Conservation (phyloP, 2,888 invertebrate genomes). For the Eupithecia inturbata region DNA sequence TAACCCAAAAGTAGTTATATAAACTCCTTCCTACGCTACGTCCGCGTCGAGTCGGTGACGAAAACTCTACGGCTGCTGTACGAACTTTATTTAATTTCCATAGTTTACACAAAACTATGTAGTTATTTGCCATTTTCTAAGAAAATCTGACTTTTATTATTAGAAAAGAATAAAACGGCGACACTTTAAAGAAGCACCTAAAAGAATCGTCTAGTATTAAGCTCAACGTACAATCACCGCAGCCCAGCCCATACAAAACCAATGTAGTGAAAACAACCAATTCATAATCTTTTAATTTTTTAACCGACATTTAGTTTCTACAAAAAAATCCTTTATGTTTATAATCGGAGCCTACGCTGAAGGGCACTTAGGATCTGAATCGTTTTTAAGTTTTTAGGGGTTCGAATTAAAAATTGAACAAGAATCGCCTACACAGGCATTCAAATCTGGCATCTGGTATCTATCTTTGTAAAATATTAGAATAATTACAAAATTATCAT, state of each 20-base stretch:
- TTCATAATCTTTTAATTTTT: conserved; percentile 53
- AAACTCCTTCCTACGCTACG: not conserved
- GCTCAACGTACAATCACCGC: conserved; percentile 44
- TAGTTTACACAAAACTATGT: conserved; percentile 8
- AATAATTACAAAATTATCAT: not conserved
- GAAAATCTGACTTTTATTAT: conserved; percentile 20
- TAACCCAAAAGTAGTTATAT: not conserved
- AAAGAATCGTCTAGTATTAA: conserved; percentile 70
- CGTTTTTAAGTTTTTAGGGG: conserved; percentile 28
- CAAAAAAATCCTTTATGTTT: conserved; percentile 41
- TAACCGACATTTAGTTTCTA: conserved; percentile 42
- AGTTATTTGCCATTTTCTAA: conserved; percentile 22
- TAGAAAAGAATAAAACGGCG: conserved; percentile 18
- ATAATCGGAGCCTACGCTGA: conserved; percentile 31
- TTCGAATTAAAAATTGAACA: not conserved
- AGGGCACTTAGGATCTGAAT: conserved; percentile 38
- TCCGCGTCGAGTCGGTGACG: no score
- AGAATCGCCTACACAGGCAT: not conserved
- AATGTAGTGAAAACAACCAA: conserved; percentile 61
- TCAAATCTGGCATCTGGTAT: not conserved
- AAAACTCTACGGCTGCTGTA: not conserved
- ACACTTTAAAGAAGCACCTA: conserved; percentile 43
- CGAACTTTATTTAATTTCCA: not conserved
- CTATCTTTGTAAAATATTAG: not conserved
- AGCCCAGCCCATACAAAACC: conserved; percentile 54